A percentile compares a stretch with the other conserved stretches of the same genome.
Evolutionary conservation across 2,797 vertebrate genomes (phyloP).

Genomic region (Otolemur crassicaudatus): DNA sequence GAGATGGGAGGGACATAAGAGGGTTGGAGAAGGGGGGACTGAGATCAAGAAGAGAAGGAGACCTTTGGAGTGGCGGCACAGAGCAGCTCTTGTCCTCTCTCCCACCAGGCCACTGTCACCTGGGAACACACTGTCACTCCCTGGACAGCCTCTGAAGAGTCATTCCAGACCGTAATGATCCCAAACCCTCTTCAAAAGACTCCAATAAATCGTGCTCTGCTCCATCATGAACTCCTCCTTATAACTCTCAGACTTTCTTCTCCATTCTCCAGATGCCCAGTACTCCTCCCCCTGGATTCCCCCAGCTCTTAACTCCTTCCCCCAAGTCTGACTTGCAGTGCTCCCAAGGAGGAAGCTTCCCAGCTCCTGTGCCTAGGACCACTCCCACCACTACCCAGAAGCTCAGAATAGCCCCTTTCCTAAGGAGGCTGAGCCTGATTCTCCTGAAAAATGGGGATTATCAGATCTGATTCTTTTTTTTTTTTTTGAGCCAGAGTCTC

Average conservation of each 20-base stretch:
- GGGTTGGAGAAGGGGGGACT: not conserved
- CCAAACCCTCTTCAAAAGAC: not conserved
- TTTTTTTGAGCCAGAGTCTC: no score
- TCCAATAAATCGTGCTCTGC: slow-evolving; percentile 17
- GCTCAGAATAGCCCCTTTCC: not conserved
- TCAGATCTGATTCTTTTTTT: not conserved
- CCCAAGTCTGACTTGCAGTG: not conserved
- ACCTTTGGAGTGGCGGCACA: not conserved
- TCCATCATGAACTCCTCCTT: not conserved
- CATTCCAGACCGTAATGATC: not conserved
- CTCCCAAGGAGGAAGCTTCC: not conserved
- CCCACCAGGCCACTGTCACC: not conserved
- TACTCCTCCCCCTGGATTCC: not conserved
- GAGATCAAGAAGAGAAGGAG: not conserved
- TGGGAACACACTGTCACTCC: not conserved
- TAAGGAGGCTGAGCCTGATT: not conserved
- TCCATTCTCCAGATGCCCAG: not conserved
- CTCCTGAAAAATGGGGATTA: not conserved
- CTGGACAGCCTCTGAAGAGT: not conserved
- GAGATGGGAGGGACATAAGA: not conserved
- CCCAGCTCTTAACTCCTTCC: not conserved
- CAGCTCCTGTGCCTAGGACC: fast-evolving
- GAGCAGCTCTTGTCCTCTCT: not conserved
- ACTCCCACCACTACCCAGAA: not conserved
- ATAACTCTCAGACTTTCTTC: not conserved